A percentile compares a stretch with the other conserved stretches of the same genome.
Evolutionary conservation across 2,113 vertebrate species (phyloP).

Genomic region (Monarcha castaneiventris): DNA sequence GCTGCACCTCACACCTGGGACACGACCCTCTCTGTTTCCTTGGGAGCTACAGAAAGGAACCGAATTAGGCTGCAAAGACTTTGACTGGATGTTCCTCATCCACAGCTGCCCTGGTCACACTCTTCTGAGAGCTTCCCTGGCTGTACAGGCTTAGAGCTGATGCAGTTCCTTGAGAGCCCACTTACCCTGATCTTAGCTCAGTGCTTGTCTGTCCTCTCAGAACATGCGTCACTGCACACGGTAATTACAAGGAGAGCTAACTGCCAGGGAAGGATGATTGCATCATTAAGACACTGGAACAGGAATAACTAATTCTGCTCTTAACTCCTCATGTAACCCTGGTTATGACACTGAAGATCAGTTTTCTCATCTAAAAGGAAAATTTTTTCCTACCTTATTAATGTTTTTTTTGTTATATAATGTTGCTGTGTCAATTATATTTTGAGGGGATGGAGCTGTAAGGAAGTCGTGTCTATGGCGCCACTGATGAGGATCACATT

Average conservation of each 20-base stretch:
- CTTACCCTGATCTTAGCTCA: constrained; percentile 15
- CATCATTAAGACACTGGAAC: constrained; percentile 47
- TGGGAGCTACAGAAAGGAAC: not conserved
- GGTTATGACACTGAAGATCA: not conserved
- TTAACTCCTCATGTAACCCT: constrained; percentile 22
- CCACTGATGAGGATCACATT: not conserved
- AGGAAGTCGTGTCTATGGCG: not conserved
- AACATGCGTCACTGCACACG: constrained; percentile 39
- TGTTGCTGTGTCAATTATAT: not conserved
- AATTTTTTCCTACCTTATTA: not conserved
- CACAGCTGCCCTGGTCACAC: not conserved
- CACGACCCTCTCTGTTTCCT: not conserved
- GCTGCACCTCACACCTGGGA: not conserved
- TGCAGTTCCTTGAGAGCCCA: constrained; percentile 30
- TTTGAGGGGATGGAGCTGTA: not conserved
- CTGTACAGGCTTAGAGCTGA: not conserved
- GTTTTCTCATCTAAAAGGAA: not conserved
- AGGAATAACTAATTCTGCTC: constrained; percentile 40
- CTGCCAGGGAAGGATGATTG: constrained; percentile 58
- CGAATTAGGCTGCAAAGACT: not conserved
- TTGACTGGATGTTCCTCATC: not conserved
- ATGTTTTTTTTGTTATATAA: not conserved
- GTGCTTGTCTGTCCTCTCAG: constrained; percentile 49
- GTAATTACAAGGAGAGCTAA: constrained; percentile 47
- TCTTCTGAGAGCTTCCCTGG: not conserved